Evolutionary conservation across 2,797 vertebrate species (phyloP), one percentile per base, ranked within the genome.

Genomic region (Fundulus diaphanus): DNA sequence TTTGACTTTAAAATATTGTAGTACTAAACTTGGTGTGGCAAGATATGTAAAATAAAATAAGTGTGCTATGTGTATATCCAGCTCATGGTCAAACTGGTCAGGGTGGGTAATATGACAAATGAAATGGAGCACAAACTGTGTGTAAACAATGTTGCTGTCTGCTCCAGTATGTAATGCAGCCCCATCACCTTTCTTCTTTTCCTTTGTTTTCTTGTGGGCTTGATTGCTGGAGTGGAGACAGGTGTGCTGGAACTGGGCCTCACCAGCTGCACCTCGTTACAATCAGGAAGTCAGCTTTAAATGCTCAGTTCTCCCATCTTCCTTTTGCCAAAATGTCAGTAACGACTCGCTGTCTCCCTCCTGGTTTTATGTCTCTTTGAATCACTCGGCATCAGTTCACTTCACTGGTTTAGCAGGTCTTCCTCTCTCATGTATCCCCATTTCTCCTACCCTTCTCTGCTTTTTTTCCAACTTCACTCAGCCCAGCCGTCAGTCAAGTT

Each of bases 181-280:
- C 0, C 7, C 2, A 15, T n/a, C 35, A 66, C 18, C 31, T 63
- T 52, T 16, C 29, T 27, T 24, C 18, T 29, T 12, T 67, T 24
- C 59, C 24, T 31, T 33, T 67, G 42, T 61, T 24, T 61, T 59
- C 42, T 35, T 16, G 12, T 72, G 27, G 8, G 40, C 29, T 48
- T 72, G 71, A 33, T 51, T 69, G 52, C 63, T 33, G n/a, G 15
- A 67, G 73, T 44, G 73, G 63, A 74, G 61, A 54, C 49, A 42
- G 63, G 48, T 65, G 49, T 40, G 72, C 40, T 74, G 63, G 48
- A 44, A n/a, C n/a, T 15, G 35, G 33, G 72, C 49, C 48, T 67
- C 18, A 67, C 48, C 73, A 67, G 73, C 37, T 74, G 63, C 72
- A 54, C 63, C 66, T 65, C 49, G 18, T 68, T 27, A 74, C 63